A percentile compares a stretch with the other conserved stretches of the same genome.
These are phyloP conservation scores for Lasioglossum morio DNA, from an alignment of 2,888 invertebrate species.

Conservation along the genomic window DNA sequence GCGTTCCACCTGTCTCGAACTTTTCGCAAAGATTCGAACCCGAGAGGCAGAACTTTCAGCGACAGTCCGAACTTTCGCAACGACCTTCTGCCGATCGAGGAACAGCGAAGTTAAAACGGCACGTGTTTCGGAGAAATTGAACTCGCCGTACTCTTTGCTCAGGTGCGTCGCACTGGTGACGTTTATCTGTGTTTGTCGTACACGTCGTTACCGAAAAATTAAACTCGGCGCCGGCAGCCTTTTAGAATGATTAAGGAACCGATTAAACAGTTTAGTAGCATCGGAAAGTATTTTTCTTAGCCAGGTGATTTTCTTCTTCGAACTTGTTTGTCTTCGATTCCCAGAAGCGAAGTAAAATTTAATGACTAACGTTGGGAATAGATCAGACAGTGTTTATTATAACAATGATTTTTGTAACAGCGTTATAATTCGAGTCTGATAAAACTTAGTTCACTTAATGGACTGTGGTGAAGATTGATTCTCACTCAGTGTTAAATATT, in stretches of 20 bases:
- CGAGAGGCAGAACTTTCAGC: constrained; percentile 22
- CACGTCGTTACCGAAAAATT: not conserved
- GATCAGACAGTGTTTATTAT: too few relatives aligned
- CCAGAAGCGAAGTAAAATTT: not conserved
- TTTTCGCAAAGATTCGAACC: constrained; percentile 32
- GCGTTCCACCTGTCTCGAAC: constrained; percentile 26
- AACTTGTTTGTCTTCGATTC: not conserved
- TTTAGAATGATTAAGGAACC: too few relatives aligned
- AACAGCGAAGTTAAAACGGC: constrained; percentile 37
- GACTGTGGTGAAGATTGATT: too few relatives aligned
- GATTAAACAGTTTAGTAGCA: too few relatives aligned
- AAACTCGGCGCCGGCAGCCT: not conserved
- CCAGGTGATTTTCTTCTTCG: not conserved
- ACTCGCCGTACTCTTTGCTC: constrained; percentile 29
- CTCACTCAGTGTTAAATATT: not conserved
- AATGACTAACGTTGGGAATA: not conserved
- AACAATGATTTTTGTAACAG: not conserved
- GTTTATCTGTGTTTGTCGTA: not conserved
- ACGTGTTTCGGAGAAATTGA: constrained; percentile 45
- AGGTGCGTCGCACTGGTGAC: constrained; percentile 1
- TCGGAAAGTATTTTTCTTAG: not conserved
- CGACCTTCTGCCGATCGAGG: constrained; percentile 29
- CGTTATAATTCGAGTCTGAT: not conserved
- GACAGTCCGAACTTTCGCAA: constrained; percentile 27
- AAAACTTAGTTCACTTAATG: not conserved